Conservation (phyloP, 2,797 vertebrate genomes). For the Manis pentadactyla region DNA sequence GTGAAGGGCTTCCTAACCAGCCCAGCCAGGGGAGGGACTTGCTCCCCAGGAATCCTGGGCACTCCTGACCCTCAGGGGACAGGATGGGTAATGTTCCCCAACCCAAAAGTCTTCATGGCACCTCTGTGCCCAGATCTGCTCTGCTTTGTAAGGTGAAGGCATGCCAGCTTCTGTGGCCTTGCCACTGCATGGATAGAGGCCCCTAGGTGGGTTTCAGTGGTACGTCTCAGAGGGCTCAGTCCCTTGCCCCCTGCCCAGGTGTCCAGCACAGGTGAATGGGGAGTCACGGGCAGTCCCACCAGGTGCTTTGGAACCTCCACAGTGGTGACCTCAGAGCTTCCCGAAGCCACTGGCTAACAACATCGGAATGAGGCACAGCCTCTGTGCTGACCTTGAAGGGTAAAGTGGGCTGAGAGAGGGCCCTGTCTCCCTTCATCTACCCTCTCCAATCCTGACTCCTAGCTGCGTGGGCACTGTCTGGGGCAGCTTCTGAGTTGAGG, state of each 20-base stretch:
- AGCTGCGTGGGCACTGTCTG: neutral
- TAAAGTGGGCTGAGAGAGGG: neutral
- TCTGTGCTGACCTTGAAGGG: slow-evolving; percentile 41
- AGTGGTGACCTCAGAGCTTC: slow-evolving; percentile 73
- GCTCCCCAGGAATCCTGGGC: slow-evolving; percentile 71
- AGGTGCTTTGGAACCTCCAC: slow-evolving; percentile 62
- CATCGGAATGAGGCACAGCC: slow-evolving; percentile 53
- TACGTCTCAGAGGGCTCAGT: neutral
- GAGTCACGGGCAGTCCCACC: neutral
- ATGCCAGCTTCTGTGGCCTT: neutral
- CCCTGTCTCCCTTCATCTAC: neutral
- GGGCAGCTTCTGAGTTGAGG: neutral
- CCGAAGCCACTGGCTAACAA: slow-evolving; percentile 64
- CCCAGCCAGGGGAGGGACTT: slow-evolving; percentile 66
- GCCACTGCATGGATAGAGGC: neutral
- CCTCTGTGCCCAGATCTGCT: neutral
- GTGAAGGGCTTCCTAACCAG: slow-evolving; percentile 77
- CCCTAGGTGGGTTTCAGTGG: neutral
- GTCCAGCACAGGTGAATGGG: slow-evolving; percentile 32
- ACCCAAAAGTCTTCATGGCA: slow-evolving; percentile 64
- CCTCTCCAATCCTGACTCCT: neutral
- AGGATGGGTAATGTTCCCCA: neutral
- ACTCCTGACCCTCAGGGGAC: slow-evolving; percentile 76
- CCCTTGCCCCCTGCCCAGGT: neutral
- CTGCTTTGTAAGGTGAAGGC: neutral